A percentile compares a stretch with the other conserved stretches of the same genome.
Evolutionary conservation across 2,113 vertebrate species (phyloP).

Genomic region (Hemicordylus capensis): DNA sequence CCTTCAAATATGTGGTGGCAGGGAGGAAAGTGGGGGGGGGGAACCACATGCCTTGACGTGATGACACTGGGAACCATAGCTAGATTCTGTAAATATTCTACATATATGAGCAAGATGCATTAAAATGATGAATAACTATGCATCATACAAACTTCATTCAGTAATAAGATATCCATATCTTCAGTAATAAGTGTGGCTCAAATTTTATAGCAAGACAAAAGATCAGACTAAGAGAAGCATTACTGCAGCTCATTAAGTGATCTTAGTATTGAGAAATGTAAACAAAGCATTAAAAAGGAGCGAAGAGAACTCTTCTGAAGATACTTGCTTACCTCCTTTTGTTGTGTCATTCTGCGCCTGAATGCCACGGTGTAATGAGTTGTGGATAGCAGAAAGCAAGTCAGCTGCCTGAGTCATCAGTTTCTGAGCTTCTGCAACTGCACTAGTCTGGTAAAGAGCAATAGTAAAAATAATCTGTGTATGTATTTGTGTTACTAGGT

Average conservation of each 20-base stretch:
- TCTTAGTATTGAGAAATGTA: background rate
- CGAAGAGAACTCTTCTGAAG: background rate
- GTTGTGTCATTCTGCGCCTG: constrained; percentile 98
- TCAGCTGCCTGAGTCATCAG: constrained; percentile 93
- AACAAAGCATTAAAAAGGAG: background rate
- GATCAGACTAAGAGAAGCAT: background rate
- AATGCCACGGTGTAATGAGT: constrained; percentile 92
- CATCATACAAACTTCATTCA: background rate
- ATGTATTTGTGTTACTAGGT: constrained; percentile 24
- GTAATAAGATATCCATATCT: background rate
- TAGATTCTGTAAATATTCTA: background rate
- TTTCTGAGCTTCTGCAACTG: constrained; percentile 96
- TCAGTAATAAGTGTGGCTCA: background rate
- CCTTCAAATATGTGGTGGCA: no score
- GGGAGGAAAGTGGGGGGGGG: no score
- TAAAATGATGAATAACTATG: background rate
- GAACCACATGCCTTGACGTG: no score
- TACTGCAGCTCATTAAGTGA: background rate
- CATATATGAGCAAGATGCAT: background rate
- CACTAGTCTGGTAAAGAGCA: constrained; percentile 84
- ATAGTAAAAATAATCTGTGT: background rate
- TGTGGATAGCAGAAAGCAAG: constrained; percentile 91
- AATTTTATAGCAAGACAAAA: background rate
- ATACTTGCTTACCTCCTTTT: constrained; percentile 88
- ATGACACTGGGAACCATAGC: background rate